Base-by-base conservation (phyloP, 2,888 invertebrate species). In the Petrolisthes cinctipes region DNA sequence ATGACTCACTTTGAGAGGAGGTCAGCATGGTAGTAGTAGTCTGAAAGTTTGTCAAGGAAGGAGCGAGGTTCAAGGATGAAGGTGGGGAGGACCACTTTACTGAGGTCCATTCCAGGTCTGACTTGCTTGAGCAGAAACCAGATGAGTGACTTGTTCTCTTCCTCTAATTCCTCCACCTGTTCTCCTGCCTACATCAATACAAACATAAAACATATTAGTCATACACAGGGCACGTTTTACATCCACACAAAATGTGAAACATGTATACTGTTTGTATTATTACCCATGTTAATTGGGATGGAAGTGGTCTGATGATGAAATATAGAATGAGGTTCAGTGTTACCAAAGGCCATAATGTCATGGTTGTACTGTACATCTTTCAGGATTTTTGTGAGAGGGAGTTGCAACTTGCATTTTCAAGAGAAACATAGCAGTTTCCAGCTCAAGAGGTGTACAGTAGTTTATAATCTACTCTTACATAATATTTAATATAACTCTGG, bases 71-170 rank as follows among this genome's bases (percentile, higher is more conserved):
- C 98, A 91, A 98, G 93, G 86, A 98, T 98, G 92, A 98, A 98
- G 0, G 98, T 98, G 0, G 98, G 98, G 91, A 98, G 94, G 17
- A 98, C 97, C 78, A 98, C 97, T 94, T 97, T 97, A 90, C 97
- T 97, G 57, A 98, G 94, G 94, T 98, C 98, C 98, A 98, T 98
- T 81, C 98, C 98, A 0, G 98, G 98, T 20, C 98, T 95, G 66
- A 98, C 94, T 94, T 98, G 98, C 93, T 98, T 98, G 92, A 98
- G 94, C 71, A 98, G 94, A 92, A 96, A 97, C 98, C 98, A 98
- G 91, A 98, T 96, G 76, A 98, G 94, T 23, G 97, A 97, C 93
- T 98, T 98, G 94, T 98, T 97, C 93, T 98, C 98, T 87, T 98
- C 98, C 0, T 96, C 97, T 51, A 98, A 95, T 92, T 98, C 98